Evolutionary conservation across 2,888 invertebrate genomes (phyloP), one percentile per base, ranked within the genome.

Genomic region (Portevinia maculata): DNA sequence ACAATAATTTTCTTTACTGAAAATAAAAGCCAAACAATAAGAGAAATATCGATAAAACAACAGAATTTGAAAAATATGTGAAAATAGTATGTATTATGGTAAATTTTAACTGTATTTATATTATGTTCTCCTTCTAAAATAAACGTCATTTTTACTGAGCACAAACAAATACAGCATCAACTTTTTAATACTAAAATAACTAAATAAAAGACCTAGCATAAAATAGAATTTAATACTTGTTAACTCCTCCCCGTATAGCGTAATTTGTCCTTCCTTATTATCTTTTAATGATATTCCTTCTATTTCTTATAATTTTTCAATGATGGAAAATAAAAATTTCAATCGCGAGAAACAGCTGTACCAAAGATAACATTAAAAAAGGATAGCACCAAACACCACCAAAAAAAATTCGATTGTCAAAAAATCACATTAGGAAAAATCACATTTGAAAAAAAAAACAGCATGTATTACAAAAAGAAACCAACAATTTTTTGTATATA

Each of bases 41-140:
- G 67, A 65, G 64, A 50, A 17, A 44, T 50, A 75, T 84, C 71
- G 76, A 83, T 83, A 83, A 83, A 83, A 83, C 71, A 83, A 76
- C 76, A 83, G 67, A 83, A 67, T 74, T 71, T 71, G 11, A 71
- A 69, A 37, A 34, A 46, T 39, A 39, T 57, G 65, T 79, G 34
- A 48, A 75, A 62, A 70, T 39, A 64, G n/a, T n/a, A 55, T 34
- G 55, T 69, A 24, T 62, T 53, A 55, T 48, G 30, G 13, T 65
- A 21, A 30, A 21, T 71, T 41, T n/a, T 30, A 50, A 28, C 5
- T 65, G 15, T 37, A 39, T 55, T 71, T 39, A 9, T 9, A 8
- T 79, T 59, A 37, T 41, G 46, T 44, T n/a, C n/a, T 50, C n/a
- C 15, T 15, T 48, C 15, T n/a, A 65, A 48, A 46, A 52, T n/a